Conservation (phyloP, 2,113 vertebrate species). For the Opisthocomus hoazin region DNA sequence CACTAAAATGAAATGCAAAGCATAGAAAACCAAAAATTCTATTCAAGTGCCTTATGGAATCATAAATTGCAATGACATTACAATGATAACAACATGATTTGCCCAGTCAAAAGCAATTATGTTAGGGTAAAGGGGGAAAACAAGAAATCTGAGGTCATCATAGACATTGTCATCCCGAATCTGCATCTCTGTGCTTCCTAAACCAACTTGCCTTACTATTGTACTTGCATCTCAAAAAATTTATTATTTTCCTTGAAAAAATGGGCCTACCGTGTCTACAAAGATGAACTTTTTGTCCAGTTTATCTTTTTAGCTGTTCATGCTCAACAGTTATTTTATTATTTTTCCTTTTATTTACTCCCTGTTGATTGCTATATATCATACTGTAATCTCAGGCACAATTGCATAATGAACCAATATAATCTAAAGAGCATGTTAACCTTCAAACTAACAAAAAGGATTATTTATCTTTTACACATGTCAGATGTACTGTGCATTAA, state of each 20-base stretch:
- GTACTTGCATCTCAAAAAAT: slow-evolving; percentile 16
- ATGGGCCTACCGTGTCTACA: not conserved
- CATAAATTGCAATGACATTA: slow-evolving; percentile 64
- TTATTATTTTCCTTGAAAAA: not conserved
- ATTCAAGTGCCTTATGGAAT: slow-evolving; percentile 53
- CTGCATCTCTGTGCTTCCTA: slow-evolving; percentile 16
- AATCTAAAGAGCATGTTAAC: not conserved
- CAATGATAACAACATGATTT: slow-evolving; percentile 60
- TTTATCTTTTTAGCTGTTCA: not conserved
- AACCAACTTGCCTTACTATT: slow-evolving; percentile 21
- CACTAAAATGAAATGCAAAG: slow-evolving; percentile 66
- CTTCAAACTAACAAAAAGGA: not conserved
- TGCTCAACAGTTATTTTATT: not conserved
- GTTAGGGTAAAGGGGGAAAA: slow-evolving; percentile 13
- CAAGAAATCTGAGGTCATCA: slow-evolving; percentile 48
- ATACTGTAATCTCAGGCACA: no score
- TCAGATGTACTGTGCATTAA: not conserved
- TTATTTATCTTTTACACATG: not conserved
- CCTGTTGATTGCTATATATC: not conserved
- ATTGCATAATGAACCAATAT: not conserved
- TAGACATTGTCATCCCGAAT: slow-evolving; percentile 56
- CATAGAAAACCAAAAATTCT: slow-evolving; percentile 52
- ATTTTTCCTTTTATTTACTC: not conserved
- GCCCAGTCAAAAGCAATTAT: slow-evolving; percentile 62
- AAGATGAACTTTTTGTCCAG: not conserved